Evolutionary conservation across 1,140 invertebrate genomes (phyloP), one percentile per base, ranked within the genome.

Genomic region (Diabrotica virgifera): DNA sequence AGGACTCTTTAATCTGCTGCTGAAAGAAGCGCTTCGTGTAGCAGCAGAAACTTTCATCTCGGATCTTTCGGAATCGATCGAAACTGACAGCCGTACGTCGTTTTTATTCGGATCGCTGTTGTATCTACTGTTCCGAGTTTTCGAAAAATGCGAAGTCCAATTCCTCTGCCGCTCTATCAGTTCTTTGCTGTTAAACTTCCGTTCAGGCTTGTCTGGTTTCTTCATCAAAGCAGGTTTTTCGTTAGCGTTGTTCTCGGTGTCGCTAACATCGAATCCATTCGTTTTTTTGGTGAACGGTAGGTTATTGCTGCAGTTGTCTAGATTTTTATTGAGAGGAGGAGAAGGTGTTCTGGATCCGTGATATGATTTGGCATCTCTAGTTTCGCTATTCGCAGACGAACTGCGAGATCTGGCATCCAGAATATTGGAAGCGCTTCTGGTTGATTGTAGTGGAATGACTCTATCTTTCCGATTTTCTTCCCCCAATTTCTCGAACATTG

Each of bases 401-500:
- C 74, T 76, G 36, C 74, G 60, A 2, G 73, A 77, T 38, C 70
- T 50, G 9, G 66, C 24, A 52, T 78, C 78, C 62, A 73, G 63
- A 7, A 78, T 71, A 59, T 70, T 76, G n/a, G 77, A 77, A 59
- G 77, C 76, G 64, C 77, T 79, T 64, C 76, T 78, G 6, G 76
- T 75, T n/a, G 74, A 72, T 58, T 78, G 77, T 24, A 78, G 65
- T 13, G 76, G 76, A 13, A 75, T 59, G 6, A 74, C 69, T 9
- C 55, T 54, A 51, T 55, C 60, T 38, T 64, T 64, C 8, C 70
- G 68, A 52, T 76, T 70, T 70, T 91, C 89, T 64, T 90, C 89
- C 24, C 93, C 93, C 62, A 97, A 83, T 75, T 95, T 94, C 78
- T 96, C 94, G 80, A 97, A 97, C 24, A 97, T 84, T 35, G 94